Evolutionary conservation across 2,888 invertebrate genomes (phyloP), one percentile per base, ranked within the genome.

Genomic region (Drosophila paranaensis): DNA sequence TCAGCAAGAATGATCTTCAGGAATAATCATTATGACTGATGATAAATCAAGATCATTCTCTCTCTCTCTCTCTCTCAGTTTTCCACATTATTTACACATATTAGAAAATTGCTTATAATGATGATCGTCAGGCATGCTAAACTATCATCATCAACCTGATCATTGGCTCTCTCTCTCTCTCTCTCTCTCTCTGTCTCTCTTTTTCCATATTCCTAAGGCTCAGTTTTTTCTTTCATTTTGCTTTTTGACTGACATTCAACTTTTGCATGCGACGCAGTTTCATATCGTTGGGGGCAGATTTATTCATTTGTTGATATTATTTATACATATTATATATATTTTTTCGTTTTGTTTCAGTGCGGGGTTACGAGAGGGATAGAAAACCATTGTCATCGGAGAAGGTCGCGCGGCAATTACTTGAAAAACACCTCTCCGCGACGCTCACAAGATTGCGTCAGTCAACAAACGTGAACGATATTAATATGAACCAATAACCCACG

Each of bases 331-430:
- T 60, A 43, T 60, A 14, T 35, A 14, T 30, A 14, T 33, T 8
- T 33, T 25, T 10, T 37, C 25, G n/a, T 54, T 54, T 60, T 61
- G 54, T 55, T 55, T 56, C 43, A 35, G 35, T 16, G 54, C 25
- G 54, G 54, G 40, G 54, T 54, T 54, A 54, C 40, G 40, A 16
- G 48, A 70, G 73, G 63, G 58, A 40, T 35, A 37, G 66, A 53
- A 71, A 78, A 80, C 80, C 88, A 85, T 88, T 87, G 84, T 77
- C 88, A 82, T 80, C 74, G 60, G 78, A 73, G 84, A 85, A 85
- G 84, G 84, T 85, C 83, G 75, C 55, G 57, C 75, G 75, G 78
- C 81, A 82, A 80, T 80, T 82, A 71, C 67, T 69, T 67, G 70
- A 80, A 66, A 72, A 63, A 73, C 71, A 79, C 72, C 66, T 67